Base-by-base conservation (phyloP, 1,140 invertebrate species). In the Lepidurus apus region DNA sequence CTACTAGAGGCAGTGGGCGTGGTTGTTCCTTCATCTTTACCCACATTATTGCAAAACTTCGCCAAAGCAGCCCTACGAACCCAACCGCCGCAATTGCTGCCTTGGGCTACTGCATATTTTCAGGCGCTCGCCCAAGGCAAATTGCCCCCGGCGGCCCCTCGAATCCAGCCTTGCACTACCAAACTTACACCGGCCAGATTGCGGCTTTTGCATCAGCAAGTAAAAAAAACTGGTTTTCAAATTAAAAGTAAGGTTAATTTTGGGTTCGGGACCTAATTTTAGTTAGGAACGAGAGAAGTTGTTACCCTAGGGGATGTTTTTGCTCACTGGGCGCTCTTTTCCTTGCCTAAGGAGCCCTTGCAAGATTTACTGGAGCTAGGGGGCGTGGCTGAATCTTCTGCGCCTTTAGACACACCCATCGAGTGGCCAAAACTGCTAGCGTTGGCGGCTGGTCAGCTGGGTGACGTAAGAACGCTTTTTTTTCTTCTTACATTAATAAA, bases 361-460 rank as follows among this genome's bases (percentile, higher is more conserved):
- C 73, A 79, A 73, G 78, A 79, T 42, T 47, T 79, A 74, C 42
- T 79, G 65, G 78, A 79, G 44, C 73, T 79, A 13, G 74, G 74
- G 17, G 74, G 73, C 73, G 75, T 79, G 73, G 78, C 74, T 24
- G 73, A 45, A 45, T 34, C 78, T 24, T 11, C 75, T 11, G 43
- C 47, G 21, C 47, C 74, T n/a, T 26, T 74, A 8, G 73, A 78
- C 74, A 44, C 42, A 42, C 74, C 42, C 43, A 74, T 79, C 74
- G 78, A 79, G n/a, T 79, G 78, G 78, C 74, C 47, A 44, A 79
- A 74, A 79, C 78, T 79, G 9, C 42, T 79, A 44, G 78, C 78
- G 34, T 47, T 79, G 74, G 78, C 78, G 26, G 78, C 78, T 74
- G 78, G 78, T 45, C 78, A 79, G 75, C 73, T 79, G 17, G 78